Base-by-base conservation (phyloP, 2,113 vertebrate genomes). In the Toxostoma redivivum region DNA sequence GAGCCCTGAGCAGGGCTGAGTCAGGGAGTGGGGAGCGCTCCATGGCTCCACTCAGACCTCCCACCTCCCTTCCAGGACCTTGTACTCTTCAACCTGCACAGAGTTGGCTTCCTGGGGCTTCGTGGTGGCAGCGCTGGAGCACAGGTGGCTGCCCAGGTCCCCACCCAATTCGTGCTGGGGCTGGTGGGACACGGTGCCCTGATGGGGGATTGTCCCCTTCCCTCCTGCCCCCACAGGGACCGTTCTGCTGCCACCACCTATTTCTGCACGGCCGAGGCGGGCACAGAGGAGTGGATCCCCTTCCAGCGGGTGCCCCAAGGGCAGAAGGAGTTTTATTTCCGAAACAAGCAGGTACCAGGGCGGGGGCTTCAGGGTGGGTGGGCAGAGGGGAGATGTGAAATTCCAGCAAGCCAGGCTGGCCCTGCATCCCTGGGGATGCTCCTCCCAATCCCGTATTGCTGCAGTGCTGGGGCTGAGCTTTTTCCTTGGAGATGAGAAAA, bases 21-120 rank as follows among this genome's bases (percentile, higher is more conserved):
- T 18, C 2, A 5, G 60, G 70, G 51, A 3, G 1, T 1, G 4
- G 15, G 15, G 33, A 15, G 0, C 4, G 7, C 44, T 8, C 42
- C 1, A 0, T 4, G 28, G 23, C 33, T 40, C 66, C 5, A 0
- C 60, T 16, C 2, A 0, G n/a, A 40, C 4, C 53, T 9, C 33
- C 47, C 40, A 9, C 25, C 38, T 58, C 15, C 65, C 73, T 53
- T 72, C 13, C 78, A 98, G 98, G 90, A 97, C 98, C 1, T 14
- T 98, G 18, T 98, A 98, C 91, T 98, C 98, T 2, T 97, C 98
- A 1, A 17, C 98, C 86, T 98, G 98, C 86, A 81, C 92, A 0
- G 98, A 98, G 92, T 50, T 98, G 97, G 98, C 97, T 0, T 98
- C 98, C 37, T 65, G 78, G 30, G 98, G 98, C 53, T 98, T 98